Evolutionary conservation across 2,797 vertebrate genomes (phyloP).

Genomic region (Pseudochirops cupreus): DNA sequence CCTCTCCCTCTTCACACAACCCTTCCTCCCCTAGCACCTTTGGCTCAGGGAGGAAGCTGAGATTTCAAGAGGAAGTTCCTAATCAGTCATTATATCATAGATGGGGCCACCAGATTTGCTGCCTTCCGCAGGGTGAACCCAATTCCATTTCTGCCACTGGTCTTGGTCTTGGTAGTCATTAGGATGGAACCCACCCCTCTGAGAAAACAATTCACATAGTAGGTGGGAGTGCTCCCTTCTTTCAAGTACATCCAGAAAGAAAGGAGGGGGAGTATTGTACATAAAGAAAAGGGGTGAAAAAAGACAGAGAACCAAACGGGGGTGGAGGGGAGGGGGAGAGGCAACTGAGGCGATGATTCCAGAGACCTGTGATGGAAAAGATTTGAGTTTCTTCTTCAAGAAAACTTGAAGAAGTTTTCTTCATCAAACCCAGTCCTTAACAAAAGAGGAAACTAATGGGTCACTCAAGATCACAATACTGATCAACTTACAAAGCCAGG

Average conservation of each 20-base stretch:
- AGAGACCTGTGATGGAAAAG: neutral
- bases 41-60: slow-evolving; percentile 76
- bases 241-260: neutral
- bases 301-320: neutral
- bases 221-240: neutral
- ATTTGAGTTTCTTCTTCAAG: neutral
- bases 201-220: neutral
- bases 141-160: neutral
- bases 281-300: neutral
- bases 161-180: neutral
- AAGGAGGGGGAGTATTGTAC: neutral
- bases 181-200: neutral
- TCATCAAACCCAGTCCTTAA: neutral
- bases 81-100: slow-evolving; percentile 68
- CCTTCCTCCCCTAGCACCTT: slow-evolving; percentile 67
- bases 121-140: slow-evolving; percentile 48
- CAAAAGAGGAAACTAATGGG: slow-evolving; percentile 11
- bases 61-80: slow-evolving; percentile 79
- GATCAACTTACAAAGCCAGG: accelerated
- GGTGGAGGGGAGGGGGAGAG: accelerated
- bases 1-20: slow-evolving; percentile 53
- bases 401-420: no score
- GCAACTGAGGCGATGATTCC: neutral
- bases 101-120: neutral
- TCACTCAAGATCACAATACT: neutral